Conservation (phyloP, 2,113 vertebrate genomes). For the Numida meleagris region DNA sequence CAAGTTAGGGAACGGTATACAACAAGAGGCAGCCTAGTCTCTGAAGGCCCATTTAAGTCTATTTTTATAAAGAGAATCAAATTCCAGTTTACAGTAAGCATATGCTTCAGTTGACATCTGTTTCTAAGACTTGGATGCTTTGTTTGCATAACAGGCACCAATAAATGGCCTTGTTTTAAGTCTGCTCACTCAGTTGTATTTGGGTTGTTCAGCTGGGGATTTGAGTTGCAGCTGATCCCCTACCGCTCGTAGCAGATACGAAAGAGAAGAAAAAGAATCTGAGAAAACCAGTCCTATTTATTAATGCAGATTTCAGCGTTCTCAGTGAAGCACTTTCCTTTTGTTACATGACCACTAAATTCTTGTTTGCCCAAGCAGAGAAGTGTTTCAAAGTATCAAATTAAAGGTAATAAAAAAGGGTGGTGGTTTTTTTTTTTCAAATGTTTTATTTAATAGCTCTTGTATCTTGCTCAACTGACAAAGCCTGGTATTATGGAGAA, state of each 20-base stretch:
- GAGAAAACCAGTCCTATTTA: conserved; percentile 76
- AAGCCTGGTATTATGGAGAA: background rate
- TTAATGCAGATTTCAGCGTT: conserved; percentile 83
- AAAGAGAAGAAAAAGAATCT: conserved; percentile 67
- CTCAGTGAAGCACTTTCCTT: conserved; percentile 76
- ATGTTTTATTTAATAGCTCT: conserved; percentile 25
- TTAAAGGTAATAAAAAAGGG: conserved; percentile 59
- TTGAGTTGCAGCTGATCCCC: conserved; percentile 87
- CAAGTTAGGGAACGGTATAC: conserved; percentile 79
- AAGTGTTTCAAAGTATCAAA: conserved; percentile 64
- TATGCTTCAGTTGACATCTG: conserved; percentile 88
- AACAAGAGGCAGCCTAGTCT: conserved; percentile 80
- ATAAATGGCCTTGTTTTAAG: conserved; percentile 87
- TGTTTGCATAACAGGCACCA: conserved; percentile 87
- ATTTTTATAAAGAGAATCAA: conserved; percentile 85
- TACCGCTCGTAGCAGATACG: conserved; percentile 80
- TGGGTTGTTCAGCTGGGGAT: conserved; percentile 88
- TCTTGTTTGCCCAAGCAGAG: conserved; percentile 73
- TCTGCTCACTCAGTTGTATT: conserved; percentile 86
- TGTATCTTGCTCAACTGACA: conserved; percentile 8
- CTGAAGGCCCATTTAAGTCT: conserved; percentile 84
- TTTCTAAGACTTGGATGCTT: conserved; percentile 83
- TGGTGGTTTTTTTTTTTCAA: background rate
- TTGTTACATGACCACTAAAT: conserved; percentile 73
- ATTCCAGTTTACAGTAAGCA: conserved; percentile 88